phyloP scores from a whole-genome alignment of 2,797 vertebrate species.

The Bovichtus variegatus region DNA sequence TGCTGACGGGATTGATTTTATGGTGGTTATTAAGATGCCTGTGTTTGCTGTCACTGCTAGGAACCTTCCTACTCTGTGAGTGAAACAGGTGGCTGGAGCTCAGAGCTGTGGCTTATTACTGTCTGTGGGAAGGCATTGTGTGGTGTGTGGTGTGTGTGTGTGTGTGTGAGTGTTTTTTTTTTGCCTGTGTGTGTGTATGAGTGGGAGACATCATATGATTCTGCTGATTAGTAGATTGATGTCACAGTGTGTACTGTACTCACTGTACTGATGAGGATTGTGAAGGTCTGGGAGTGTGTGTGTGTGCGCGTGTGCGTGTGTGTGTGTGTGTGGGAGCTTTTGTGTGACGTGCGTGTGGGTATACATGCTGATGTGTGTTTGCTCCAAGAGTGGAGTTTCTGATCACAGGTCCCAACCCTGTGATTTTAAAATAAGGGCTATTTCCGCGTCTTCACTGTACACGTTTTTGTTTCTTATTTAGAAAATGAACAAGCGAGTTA shows the following conservation, averaged over 20 bases:
- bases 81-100: constrained; percentile 70
- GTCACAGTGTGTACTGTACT: constrained; percentile 29
- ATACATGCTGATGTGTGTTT: constrained; percentile 48
- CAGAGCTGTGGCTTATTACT: constrained; percentile 56
- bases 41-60: constrained; percentile 40
- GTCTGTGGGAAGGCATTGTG: constrained; percentile 36
- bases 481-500: not conserved
- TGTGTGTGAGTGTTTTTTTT: not conserved
- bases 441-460: constrained; percentile 28
- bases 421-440: constrained; percentile 86
- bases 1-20: constrained; percentile 44
- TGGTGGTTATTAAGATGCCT: constrained; percentile 36
- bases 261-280: constrained; percentile 24
- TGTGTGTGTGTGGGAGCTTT: constrained; percentile 13
- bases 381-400: constrained; percentile 80
- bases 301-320: not conserved
- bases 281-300: not conserved
- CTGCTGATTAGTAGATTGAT: constrained; percentile 45
- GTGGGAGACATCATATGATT: constrained; percentile 43
- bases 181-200: constrained; percentile 24
- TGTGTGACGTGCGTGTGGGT: constrained; percentile 34
- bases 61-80: constrained; percentile 30
- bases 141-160: constrained; percentile 7
- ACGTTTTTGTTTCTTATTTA: constrained; percentile 2
- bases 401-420: constrained; percentile 78